Conservation (phyloP, 2,113 vertebrate genomes). For the Urocitellus parryii region DNA sequence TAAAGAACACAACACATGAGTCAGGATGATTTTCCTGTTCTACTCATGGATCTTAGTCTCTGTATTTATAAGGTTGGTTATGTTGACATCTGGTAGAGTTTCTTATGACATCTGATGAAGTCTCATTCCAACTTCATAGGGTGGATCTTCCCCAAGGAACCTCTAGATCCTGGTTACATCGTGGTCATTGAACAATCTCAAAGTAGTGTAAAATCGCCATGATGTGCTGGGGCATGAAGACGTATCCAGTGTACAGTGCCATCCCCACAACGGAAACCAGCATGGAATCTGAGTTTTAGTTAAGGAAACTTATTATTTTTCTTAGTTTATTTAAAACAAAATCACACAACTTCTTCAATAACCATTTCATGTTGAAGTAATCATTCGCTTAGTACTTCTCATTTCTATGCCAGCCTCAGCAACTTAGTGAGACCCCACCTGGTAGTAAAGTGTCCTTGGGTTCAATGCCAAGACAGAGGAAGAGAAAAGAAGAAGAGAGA, state of each 20-base stretch:
- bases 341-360: neutral
- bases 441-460: too few relatives aligned
- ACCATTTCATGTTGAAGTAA: neutral
- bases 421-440: too few relatives aligned
- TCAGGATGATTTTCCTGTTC: conserved; percentile 79
- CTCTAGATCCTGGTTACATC: conserved; percentile 61
- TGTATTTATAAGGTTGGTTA: conserved; percentile 72
- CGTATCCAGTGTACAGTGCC: conserved; percentile 97
- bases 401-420: neutral
- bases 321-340: conserved; percentile 33
- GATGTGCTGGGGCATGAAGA: conserved; percentile 99
- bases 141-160: conserved; percentile 77
- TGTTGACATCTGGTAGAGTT: conserved; percentile 64
- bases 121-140: conserved; percentile 77
- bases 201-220: conserved; percentile 99
- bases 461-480: too few relatives aligned
- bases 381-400: neutral
- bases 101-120: conserved; percentile 69
- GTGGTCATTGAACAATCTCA: conserved; percentile 94
- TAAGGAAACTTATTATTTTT: conserved; percentile 86
- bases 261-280: conserved; percentile 95
- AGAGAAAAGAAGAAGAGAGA: neutral
- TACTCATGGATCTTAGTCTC: conserved; percentile 81
- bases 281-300: conserved; percentile 92
- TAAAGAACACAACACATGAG: conserved; percentile 87